Evolutionary conservation across 1,140 invertebrate species (phyloP), one percentile per base, ranked within the genome.

Genomic region (Bombus breviceps): DNA sequence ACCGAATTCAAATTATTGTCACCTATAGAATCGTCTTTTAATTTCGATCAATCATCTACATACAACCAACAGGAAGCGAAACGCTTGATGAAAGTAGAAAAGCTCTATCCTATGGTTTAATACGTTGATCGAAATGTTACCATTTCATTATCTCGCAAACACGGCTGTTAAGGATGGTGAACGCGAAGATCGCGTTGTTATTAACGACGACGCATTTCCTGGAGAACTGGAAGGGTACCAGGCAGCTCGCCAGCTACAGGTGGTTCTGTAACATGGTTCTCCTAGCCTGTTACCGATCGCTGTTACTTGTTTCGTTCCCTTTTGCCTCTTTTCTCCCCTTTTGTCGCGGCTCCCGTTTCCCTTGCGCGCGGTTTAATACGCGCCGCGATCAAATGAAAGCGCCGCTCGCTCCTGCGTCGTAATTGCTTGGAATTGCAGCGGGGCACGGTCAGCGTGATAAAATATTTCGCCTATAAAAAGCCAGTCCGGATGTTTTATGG

Each of bases 141-240:
- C 83, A 37, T 57, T 59, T 28, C 18, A 77, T 32, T 69, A 15
- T 22, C 15, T 39, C 57, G 53, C 3, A 28, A 25, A 25, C 39
- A 74, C 53, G 32, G 18, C 22, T 15, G 53, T 28, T 39, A 37
- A 32, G 34, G 10, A 59, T 34, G 18, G 18, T 2, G 32, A 57
- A 59, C 69, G 66, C 57, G 79, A 41, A 47, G 59, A 18, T 37
- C 71, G 72, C 62, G 71, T 83, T 77, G 79, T 91, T 91, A 90
- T 89, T 90, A 90, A 89, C 87, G 91, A 87, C 73, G 47, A 76
- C 81, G 88, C 88, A 86, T 91, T 89, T 89, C 86, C 73, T 75
- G 72, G 80, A 62, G 69, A 83, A 85, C 71, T 59, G 85, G 83
- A 81, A 82, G 86, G 81, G 83, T 53, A 84, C 43, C 73, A 18